These are phyloP conservation scores for Anser brachyrhynchus DNA, from an alignment of 2,113 vertebrate species.

Conservation along the genomic window DNA sequence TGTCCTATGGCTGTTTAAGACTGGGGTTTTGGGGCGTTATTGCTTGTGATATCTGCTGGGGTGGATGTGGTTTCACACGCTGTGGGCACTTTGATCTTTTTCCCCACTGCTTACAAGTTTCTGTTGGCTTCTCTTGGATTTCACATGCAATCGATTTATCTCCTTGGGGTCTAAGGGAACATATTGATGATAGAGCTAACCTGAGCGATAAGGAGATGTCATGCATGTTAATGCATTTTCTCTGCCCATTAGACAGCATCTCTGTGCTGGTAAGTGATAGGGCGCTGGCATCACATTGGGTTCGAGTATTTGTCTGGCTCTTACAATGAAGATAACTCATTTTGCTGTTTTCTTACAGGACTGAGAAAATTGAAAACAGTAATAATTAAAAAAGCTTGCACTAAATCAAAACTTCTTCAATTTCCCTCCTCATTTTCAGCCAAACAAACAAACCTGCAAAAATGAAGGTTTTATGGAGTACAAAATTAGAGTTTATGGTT, in stretches of 20 bases:
- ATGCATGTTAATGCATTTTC: neutral
- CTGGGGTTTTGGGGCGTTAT: neutral
- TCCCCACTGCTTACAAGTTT: neutral
- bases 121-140: neutral
- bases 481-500: neutral
- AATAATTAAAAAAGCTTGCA: neutral
- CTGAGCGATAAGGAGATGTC: neutral
- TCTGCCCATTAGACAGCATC: neutral
- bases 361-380: neutral
- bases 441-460: neutral
- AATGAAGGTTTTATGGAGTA: neutral
- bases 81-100: neutral
- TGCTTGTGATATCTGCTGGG: neutral
- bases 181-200: neutral
- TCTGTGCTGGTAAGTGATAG: neutral
- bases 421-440: neutral
- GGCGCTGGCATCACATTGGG: neutral
- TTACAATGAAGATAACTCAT: neutral
- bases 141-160: fast-evolving
- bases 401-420: neutral
- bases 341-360: neutral
- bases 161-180: neutral
- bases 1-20: conserved; percentile 36
- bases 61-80: neutral
- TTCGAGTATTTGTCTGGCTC: neutral